These are phyloP conservation scores for Onthophagus sagittarius DNA, from an alignment of 2,888 invertebrate species.

Conservation along the genomic window DNA sequence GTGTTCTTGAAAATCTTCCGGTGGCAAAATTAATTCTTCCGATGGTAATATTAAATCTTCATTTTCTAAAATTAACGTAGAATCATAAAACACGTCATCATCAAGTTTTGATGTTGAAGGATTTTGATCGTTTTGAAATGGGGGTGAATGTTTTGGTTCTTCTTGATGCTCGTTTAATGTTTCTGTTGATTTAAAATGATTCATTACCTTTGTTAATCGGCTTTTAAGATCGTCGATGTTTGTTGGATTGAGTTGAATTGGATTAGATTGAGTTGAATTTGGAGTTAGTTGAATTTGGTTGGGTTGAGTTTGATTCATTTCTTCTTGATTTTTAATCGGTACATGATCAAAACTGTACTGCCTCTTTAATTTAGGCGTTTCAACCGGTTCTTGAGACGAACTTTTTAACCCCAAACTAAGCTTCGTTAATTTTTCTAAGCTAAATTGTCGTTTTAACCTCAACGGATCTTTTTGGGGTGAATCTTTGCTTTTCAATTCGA, in stretches of 20 bases:
- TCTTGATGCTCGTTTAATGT: background rate
- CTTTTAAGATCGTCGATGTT: background rate
- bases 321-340: background rate
- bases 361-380: background rate
- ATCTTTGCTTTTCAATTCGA: background rate
- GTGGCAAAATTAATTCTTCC: background rate
- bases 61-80: background rate
- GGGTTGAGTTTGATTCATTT: too few relatives aligned
- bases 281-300: too few relatives aligned
- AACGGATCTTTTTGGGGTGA: background rate
- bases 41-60: background rate
- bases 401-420: background rate
- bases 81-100: background rate
- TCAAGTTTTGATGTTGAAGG: background rate
- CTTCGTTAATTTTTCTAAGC: background rate
- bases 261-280: too few relatives aligned
- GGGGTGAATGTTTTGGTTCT: background rate
- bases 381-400: background rate
- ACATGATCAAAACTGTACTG: background rate
- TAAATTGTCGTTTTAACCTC: background rate
- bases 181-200: background rate
- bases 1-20: background rate
- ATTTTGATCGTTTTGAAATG: background rate
- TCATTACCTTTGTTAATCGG: background rate
- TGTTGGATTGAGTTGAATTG: too few relatives aligned